Conservation (phyloP, 2,797 vertebrate genomes). For the Apogon hyalosoma region DNA sequence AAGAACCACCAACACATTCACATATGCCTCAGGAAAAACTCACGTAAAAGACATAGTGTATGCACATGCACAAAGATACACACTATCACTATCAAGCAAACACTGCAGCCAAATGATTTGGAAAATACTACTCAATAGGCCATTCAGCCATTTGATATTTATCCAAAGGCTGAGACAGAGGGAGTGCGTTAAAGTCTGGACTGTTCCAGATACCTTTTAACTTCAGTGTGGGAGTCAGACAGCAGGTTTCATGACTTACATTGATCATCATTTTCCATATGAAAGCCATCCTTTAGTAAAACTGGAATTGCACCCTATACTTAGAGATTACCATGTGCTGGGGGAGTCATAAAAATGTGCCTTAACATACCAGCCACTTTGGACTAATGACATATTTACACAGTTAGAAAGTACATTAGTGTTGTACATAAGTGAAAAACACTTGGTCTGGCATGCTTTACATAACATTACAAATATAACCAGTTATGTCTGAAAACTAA, state of each 20-base stretch:
- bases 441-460: not conserved
- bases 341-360: constrained; percentile 39
- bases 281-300: constrained; percentile 63
- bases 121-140: constrained; percentile 45
- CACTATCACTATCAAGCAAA: constrained; percentile 33
- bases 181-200: constrained; percentile 40
- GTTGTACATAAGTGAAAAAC: not conserved
- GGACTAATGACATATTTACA: not conserved
- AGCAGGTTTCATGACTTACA: constrained; percentile 70
- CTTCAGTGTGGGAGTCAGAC: constrained; percentile 72
- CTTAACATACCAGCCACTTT: constrained; percentile 27
- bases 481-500: constrained; percentile 14
- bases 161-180: constrained; percentile 67
- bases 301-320: constrained; percentile 27
- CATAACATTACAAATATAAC: not conserved
- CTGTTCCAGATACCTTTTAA: constrained; percentile 63
- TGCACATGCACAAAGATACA: constrained; percentile 33
- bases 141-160: constrained; percentile 43
- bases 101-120: constrained; percentile 47
- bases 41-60: constrained; percentile 19
- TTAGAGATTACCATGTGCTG: constrained; percentile 30
- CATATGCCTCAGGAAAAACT: constrained; percentile 34
- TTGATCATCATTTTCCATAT: constrained; percentile 72
- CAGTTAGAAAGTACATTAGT: too few species aligned
- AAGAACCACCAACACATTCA: constrained; percentile 38